These are phyloP conservation scores for Salvelinus fontinalis DNA, from an alignment of 2,113 vertebrate genomes.

Conservation along the genomic window DNA sequence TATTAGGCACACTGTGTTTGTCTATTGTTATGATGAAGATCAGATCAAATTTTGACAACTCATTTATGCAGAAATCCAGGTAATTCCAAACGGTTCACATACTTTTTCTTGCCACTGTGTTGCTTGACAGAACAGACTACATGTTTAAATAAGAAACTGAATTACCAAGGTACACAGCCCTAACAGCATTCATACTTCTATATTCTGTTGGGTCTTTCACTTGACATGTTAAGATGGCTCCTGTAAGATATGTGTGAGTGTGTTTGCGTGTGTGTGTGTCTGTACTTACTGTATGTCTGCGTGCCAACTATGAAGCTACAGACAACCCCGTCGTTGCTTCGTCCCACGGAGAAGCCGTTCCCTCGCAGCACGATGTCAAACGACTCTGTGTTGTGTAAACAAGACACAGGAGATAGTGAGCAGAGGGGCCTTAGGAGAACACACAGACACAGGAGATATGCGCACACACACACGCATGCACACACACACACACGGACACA, in stretches of 20 bases:
- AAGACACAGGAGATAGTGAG: neutral
- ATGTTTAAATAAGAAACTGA: constrained; percentile 51
- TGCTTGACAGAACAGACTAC: constrained; percentile 57
- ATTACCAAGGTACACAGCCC: constrained; percentile 41
- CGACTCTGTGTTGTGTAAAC: constrained; percentile 77
- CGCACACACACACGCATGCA: too few species aligned
- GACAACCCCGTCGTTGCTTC: constrained; percentile 61
- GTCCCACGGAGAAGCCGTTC: constrained; percentile 81
- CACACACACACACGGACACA: too few species aligned
- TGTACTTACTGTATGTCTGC: constrained; percentile 38
- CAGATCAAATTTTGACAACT: too few species aligned
- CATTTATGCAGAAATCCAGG: too few species aligned
- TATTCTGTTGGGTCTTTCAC: too few species aligned
- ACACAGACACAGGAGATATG: too few species aligned
- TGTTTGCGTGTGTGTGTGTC: too few species aligned
- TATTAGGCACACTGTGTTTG: too few species aligned
- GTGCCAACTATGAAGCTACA: constrained; percentile 83
- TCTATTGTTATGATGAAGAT: too few species aligned
- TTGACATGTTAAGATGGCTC: too few species aligned
- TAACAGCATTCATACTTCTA: neutral
- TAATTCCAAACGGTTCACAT: too few species aligned
- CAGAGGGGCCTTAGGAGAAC: neutral
- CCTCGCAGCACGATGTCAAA: constrained; percentile 89
- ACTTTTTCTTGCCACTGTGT: constrained; percentile 1
- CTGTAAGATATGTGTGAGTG: too few species aligned